phyloP scores from a whole-genome alignment of 2,113 vertebrate species.

The Xenotilapia leptura region DNA sequence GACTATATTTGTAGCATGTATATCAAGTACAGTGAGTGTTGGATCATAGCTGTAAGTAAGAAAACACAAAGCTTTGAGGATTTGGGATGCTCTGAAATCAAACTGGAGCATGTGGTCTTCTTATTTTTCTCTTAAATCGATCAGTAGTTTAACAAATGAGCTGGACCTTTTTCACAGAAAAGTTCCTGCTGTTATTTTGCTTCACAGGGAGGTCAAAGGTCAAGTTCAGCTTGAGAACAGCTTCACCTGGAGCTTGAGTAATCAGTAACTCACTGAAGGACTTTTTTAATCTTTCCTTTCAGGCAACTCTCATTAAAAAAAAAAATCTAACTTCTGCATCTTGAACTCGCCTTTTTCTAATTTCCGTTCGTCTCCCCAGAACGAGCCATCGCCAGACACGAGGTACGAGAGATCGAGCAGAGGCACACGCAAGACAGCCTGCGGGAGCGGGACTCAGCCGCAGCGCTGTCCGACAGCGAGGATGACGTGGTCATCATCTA shows the following conservation, averaged over 20 bases:
- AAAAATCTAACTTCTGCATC: not conserved
- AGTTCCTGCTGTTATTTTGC: not conserved
- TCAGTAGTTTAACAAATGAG: not conserved
- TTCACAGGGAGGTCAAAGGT: not conserved
- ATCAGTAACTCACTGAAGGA: not conserved
- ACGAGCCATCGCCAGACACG: conserved; percentile 92
- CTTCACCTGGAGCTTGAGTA: not conserved
- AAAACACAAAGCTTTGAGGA: not conserved
- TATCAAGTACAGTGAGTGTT: not conserved
- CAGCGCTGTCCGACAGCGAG: conserved; percentile 63
- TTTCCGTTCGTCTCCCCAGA: conserved; percentile 63
- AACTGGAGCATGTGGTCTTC: not conserved
- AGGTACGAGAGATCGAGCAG: conserved; percentile 94
- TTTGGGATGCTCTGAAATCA: not conserved
- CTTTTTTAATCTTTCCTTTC: not conserved
- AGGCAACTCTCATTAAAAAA: not conserved
- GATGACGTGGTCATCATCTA: conserved; percentile 93
- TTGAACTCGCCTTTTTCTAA: not conserved
- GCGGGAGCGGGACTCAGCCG: conserved; percentile 62
- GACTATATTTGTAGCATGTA: not conserved
- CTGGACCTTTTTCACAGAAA: not conserved
- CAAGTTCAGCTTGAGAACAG: not conserved
- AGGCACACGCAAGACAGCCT: conserved; percentile 85
- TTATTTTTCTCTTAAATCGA: not conserved
- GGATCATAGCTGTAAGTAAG: not conserved